Percentiles rank a stretch among this genome's conserved stretches.
Evolutionary conservation across 2,113 vertebrate species (phyloP).

Genomic region (Diphyllodes magnificus): DNA sequence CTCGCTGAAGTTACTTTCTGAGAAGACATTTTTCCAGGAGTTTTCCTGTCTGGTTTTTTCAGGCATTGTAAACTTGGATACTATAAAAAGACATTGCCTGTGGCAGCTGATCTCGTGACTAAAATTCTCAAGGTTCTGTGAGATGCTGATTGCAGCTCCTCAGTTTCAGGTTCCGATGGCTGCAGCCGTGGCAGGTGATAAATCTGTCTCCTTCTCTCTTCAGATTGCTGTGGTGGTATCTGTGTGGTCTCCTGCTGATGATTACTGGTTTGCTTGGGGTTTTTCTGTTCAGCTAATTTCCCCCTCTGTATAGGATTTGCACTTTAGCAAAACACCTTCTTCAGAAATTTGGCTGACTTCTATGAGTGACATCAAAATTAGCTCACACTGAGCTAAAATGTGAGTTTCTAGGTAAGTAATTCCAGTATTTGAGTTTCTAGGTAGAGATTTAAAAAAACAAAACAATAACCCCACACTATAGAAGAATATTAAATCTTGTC

Average conservation of each 20-base stretch:
- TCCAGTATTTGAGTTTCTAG: neutral
- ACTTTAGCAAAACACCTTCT: neutral
- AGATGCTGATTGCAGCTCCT: neutral
- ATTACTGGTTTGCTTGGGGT: neutral
- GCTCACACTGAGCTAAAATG: neutral
- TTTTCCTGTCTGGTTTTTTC: neutral
- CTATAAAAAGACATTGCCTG: neutral
- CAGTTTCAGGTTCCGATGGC: neutral
- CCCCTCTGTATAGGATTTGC: neutral
- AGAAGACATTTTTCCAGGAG: neutral
- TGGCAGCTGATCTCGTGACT: neutral
- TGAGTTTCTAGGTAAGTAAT: neutral
- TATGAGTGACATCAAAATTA: neutral
- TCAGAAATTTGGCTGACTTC: neutral
- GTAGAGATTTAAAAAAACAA: neutral
- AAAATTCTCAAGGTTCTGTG: neutral
- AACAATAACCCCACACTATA: neutral
- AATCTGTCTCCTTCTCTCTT: neutral
- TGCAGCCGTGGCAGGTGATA: neutral
- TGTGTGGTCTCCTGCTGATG: neutral
- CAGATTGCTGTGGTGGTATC: neutral
- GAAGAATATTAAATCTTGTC: neutral
- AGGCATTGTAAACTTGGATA: neutral
- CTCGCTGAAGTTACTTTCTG: accelerated
- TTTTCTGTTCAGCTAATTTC: neutral